Conservation (phyloP, 2,888 invertebrate species). For the Zelleria hepariella region DNA sequence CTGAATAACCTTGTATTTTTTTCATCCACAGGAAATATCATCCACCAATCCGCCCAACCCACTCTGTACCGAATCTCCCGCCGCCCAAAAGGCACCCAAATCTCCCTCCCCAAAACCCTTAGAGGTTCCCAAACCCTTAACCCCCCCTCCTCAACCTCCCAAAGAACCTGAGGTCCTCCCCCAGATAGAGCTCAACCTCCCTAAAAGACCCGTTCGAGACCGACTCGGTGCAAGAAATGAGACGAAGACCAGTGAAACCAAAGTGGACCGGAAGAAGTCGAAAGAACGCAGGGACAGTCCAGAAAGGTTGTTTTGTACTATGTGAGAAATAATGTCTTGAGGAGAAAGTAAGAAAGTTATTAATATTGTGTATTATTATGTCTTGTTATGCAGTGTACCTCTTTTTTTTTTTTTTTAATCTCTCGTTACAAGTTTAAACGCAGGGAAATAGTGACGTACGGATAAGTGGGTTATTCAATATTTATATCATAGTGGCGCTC, state of each 20-base stretch:
- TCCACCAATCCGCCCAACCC: neutral
- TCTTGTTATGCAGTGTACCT: too few relatives aligned
- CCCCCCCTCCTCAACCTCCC: slow-evolving; percentile 15
- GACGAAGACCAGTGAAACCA: slow-evolving; percentile 21
- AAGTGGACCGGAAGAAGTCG: slow-evolving; percentile 15
- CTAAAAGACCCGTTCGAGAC: slow-evolving; percentile 60
- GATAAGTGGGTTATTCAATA: too few relatives aligned
- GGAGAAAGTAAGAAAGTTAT: slow-evolving; percentile 37
- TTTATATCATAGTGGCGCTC: too few relatives aligned
- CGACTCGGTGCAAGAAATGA: slow-evolving; percentile 36
- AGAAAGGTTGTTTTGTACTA: slow-evolving; percentile 47
- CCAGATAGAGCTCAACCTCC: slow-evolving; percentile 61
- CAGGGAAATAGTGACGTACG: too few relatives aligned
- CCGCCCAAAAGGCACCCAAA: neutral
- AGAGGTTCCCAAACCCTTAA: neutral
- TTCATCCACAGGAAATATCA: slow-evolving; percentile 1
- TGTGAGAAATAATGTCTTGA: slow-evolving; percentile 28
- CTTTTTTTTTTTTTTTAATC: too few relatives aligned
- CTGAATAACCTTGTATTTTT: too few relatives aligned
- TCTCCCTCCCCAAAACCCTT: neutral
- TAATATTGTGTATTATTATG: neutral
- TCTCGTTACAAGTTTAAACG: too few relatives aligned
- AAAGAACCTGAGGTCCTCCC: slow-evolving; percentile 45
- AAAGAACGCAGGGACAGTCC: slow-evolving; percentile 27
- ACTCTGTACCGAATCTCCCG: neutral